These are phyloP conservation scores for Tridacna gigas DNA, from an alignment of 2,888 invertebrate species.

Conservation along the genomic window DNA sequence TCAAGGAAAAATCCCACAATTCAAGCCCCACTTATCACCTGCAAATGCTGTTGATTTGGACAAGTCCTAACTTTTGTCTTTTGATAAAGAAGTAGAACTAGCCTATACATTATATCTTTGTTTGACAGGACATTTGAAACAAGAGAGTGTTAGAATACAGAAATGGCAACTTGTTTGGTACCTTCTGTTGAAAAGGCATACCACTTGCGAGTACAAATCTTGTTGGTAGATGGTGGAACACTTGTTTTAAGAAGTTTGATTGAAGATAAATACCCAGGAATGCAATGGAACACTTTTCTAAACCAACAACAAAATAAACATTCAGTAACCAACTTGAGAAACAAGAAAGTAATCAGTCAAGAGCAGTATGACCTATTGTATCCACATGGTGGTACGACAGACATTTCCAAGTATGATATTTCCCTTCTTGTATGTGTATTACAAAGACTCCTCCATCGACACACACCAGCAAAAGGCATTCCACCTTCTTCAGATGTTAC, in stretches of 20 bases:
- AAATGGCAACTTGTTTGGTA: slow-evolving; percentile 5
- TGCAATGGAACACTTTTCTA: neutral
- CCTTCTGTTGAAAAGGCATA: slow-evolving; percentile 26
- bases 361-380: slow-evolving; percentile 19
- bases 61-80: no score
- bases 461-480: no score
- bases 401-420: slow-evolving; percentile 27
- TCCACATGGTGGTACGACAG: neutral
- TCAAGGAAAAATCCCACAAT: no score
- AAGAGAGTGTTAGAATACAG: no score
- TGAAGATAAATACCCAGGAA: slow-evolving; percentile 5
- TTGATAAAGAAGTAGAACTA: no score
- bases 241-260: slow-evolving; percentile 21
- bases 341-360: neutral
- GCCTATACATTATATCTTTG: no score
- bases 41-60: no score
- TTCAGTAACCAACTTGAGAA: neutral
- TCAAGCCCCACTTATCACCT: no score
- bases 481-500: slow-evolving; percentile 9
- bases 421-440: no score
- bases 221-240: slow-evolving; percentile 31
- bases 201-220: slow-evolving; percentile 2
- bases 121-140: no score
- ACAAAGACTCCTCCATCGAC: no score
- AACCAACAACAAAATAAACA: no score